Evolutionary conservation across 2,888 invertebrate genomes (phyloP), one percentile per base, ranked within the genome.

Genomic region (Therioaphis trifolii): DNA sequence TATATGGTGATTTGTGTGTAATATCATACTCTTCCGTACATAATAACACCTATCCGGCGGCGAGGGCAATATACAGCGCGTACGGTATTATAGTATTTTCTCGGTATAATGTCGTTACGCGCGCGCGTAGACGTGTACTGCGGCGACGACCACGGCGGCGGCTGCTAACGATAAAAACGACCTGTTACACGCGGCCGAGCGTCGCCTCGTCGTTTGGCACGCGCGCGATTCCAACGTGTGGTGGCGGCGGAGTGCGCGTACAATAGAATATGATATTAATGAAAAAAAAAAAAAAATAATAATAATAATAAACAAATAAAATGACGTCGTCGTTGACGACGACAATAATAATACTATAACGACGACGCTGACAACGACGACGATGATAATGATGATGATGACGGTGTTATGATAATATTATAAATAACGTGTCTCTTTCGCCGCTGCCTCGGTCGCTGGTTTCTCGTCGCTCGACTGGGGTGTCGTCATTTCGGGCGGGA

Each of bases 381-480:
- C 2, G 18, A 43, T n/a, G 9, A 29, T 7, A n/a, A 72, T 21
- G 27, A 52, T 29, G 12, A 52, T 52, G 14, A 72, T 21, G 12
- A 29, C 27, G 46, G 27, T n/a, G 35, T 5, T 35, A 46, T 46
- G 29, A 49, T 71, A 49, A 49, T 71, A 49, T 35, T 35, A n/a
- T n/a, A n/a, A 75, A 35, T 49, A 72, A 35, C 21, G 58, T 58
- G 58, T 75, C n/a, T 63, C 46, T n/a, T n/a, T n/a, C n/a, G n/a
- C n/a, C n/a, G n/a, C n/a, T n/a, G 15, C 9, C 14, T 14, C 9
- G 24, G 61, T 61, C 9, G 27, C 61, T 27, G 58, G 58, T 75
- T 75, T 58, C 43, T 75, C 27, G n/a, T 46, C 29, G 29, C 29
- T 49, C 49, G 63, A n/a, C n/a, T n/a, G n/a, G 9, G 9, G 74